Evolutionary conservation across 2,888 invertebrate species (phyloP).

Genomic region (Bellardia bayeri): DNA sequence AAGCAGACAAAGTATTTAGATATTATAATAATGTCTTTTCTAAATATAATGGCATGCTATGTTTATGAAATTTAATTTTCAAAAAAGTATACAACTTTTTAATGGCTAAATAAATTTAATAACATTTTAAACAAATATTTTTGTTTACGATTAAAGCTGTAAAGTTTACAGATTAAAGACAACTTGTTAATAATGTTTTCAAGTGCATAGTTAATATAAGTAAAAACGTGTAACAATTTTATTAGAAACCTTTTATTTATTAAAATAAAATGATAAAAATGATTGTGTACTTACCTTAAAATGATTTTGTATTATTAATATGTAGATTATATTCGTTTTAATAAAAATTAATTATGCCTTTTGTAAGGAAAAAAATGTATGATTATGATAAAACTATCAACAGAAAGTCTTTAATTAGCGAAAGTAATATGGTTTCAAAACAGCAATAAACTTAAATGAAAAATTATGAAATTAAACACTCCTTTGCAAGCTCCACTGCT

Average conservation of each 20-base stretch:
- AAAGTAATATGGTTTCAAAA: too few relatives aligned
- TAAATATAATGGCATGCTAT: slow-evolving; percentile 22
- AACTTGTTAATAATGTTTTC: not conserved
- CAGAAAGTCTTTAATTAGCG: too few relatives aligned
- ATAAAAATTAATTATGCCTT: not conserved
- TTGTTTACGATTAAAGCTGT: not conserved
- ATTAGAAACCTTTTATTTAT: not conserved
- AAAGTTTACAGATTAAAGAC: not conserved
- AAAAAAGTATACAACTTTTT: not conserved
- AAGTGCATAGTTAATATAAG: too few relatives aligned
- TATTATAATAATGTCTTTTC: slow-evolving; percentile 14
- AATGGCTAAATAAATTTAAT: not conserved
- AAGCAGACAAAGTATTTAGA: slow-evolving; percentile 26
- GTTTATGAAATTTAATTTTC: not conserved
- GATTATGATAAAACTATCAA: not conserved
- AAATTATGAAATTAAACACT: too few relatives aligned
- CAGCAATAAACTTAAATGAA: too few relatives aligned
- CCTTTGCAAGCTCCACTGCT: too few relatives aligned
- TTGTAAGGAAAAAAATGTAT: not conserved
- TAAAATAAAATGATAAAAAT: not conserved
- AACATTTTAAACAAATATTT: not conserved
- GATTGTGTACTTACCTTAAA: slow-evolving; percentile 13
- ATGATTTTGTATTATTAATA: not conserved
- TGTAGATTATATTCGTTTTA: not conserved
- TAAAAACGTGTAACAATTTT: too few relatives aligned